A percentile compares a stretch with the other conserved stretches of the same genome.
Conservation (phyloP, 2,113 vertebrate species). For the Saiga tatarica region DNA sequence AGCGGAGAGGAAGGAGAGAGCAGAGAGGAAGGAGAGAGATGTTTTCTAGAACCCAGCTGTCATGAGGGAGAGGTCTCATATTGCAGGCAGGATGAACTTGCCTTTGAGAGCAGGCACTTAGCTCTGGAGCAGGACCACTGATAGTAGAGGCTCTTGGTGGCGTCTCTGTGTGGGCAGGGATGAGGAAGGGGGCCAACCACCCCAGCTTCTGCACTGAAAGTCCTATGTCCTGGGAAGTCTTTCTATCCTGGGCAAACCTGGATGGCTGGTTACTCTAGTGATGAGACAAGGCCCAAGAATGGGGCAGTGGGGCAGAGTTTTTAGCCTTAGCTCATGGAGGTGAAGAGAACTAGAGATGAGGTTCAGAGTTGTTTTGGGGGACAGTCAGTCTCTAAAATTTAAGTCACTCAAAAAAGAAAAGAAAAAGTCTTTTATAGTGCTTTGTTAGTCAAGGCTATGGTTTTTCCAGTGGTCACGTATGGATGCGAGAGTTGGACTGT, state of each 20-base stretch:
- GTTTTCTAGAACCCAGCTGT: neutral
- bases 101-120: neutral
- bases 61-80: neutral
- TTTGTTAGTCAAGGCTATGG: too few relatives aligned
- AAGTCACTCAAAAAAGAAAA: neutral
- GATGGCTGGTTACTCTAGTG: neutral
- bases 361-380: neutral
- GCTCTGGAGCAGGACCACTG: neutral
- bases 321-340: neutral
- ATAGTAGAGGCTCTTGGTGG: neutral
- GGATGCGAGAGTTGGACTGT: too few relatives aligned
- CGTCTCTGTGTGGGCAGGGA: neutral
- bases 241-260: neutral
- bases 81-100: neutral
- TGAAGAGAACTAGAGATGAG: neutral
- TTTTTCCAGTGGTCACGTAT: too few relatives aligned
- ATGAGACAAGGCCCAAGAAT: neutral
- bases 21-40: neutral
- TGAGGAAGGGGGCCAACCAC: neutral
- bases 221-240: neutral
- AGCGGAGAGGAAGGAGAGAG: neutral
- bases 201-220: neutral
- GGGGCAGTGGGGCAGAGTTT: neutral
- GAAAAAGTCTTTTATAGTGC: neutral
- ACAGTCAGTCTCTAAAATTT: conserved; percentile 22